Percentiles rank a stretch among this genome's conserved stretches.
Evolutionary conservation across 2,797 vertebrate genomes (phyloP).

Genomic region (Catamblyrhynchus diadema): DNA sequence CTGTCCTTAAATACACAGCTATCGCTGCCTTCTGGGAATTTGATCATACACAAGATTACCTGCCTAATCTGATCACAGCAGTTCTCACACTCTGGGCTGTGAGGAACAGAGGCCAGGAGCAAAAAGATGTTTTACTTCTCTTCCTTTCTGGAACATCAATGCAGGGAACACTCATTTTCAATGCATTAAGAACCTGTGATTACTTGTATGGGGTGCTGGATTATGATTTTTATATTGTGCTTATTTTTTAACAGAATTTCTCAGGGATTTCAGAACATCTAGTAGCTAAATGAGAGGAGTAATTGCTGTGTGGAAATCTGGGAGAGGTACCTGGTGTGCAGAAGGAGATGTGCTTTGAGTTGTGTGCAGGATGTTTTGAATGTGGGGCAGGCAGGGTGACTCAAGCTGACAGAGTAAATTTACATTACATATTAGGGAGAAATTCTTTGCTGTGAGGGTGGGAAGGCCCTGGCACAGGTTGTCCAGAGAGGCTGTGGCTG

Average conservation of each 20-base stretch:
- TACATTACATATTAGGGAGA: neutral
- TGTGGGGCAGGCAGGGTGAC: neutral
- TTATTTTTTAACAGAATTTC: neutral
- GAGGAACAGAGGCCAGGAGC: neutral
- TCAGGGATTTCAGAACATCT: neutral
- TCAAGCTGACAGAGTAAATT: neutral
- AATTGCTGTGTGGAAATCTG: neutral
- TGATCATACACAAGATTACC: neutral
- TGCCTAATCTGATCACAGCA: neutral
- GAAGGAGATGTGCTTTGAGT: neutral
- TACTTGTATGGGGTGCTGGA: neutral
- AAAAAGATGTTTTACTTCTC: neutral
- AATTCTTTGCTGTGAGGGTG: neutral
- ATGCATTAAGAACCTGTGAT: neutral
- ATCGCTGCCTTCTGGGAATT: neutral
- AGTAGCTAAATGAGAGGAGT: neutral
- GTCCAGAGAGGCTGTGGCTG: neutral
- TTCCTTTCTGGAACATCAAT: neutral
- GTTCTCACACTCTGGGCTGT: neutral
- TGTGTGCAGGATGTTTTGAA: neutral
- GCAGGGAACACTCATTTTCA: neutral
- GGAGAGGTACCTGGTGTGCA: neutral
- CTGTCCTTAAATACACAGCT: neutral
- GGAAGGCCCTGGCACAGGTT: rapidly evolving
- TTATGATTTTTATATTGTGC: neutral